Percentiles rank a stretch among this genome's conserved stretches.
Conservation (phyloP, 2,888 invertebrate genomes). For the Xanthia icteritia region DNA sequence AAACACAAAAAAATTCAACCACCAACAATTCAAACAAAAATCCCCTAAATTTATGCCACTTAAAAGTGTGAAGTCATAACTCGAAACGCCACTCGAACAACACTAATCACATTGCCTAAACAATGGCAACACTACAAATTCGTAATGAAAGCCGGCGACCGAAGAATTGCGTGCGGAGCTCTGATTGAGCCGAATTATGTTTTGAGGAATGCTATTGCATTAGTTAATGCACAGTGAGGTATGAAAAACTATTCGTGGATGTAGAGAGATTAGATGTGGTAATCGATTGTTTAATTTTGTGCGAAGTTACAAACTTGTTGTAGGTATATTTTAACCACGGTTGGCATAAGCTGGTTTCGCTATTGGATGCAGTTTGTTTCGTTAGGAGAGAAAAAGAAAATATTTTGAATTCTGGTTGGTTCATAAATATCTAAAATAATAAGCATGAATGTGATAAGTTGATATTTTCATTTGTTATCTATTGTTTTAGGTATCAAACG, state of each 20-base stretch:
- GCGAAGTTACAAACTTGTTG: not conserved
- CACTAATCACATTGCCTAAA: slow-evolving; percentile 55
- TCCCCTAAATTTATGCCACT: not conserved
- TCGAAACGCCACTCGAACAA: slow-evolving; percentile 36
- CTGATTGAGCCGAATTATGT: slow-evolving; percentile 86
- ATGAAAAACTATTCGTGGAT: slow-evolving; percentile 68
- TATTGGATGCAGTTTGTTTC: not conserved
- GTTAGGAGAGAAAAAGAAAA: not conserved
- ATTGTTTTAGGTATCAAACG: not conserved
- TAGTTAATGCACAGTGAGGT: slow-evolving; percentile 82
- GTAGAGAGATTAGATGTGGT: slow-evolving; percentile 24
- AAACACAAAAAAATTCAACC: not conserved
- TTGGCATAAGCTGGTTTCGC: not conserved
- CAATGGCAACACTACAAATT: slow-evolving; percentile 64
- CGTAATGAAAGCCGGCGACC: slow-evolving; percentile 50
- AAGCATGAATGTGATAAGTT: not conserved
- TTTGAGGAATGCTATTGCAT: slow-evolving; percentile 86
- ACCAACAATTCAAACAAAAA: not conserved
- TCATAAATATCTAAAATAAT: not conserved
- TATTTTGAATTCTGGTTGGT: not conserved
- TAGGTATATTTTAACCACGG: not conserved
- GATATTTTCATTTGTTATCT: not conserved
- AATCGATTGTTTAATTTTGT: not conserved
- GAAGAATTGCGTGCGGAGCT: slow-evolving; percentile 78
- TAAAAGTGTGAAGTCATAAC: slow-evolving; percentile 48